A percentile compares a stretch with the other conserved stretches of the same genome.
phyloP scores from a whole-genome alignment of 2,113 vertebrate species.

The rat (Rattus norvegicus) region DNA sequence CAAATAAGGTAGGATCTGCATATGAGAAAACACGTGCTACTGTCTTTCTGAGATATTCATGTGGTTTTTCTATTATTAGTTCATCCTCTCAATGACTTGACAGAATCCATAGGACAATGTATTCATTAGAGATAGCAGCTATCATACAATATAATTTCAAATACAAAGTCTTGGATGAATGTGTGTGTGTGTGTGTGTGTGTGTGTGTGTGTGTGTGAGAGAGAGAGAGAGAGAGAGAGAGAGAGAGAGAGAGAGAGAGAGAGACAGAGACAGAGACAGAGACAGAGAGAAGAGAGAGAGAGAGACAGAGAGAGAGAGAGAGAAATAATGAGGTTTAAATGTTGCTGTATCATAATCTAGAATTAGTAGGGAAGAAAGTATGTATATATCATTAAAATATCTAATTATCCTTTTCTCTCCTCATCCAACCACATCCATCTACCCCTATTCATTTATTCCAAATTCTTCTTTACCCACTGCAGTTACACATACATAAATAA shows the following conservation, averaged over 20 bases:
- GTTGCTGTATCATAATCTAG: neutral
- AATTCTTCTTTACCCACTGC: neutral
- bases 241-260: neutral
- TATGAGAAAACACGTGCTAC: neutral
- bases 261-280: neutral
- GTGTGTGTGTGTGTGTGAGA: neutral
- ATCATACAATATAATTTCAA: neutral
- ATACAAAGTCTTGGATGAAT: neutral
- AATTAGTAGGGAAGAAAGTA: neutral
- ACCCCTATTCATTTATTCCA: neutral
- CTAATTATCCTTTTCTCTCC: neutral
- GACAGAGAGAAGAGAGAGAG: neutral
- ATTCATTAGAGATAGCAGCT: neutral
- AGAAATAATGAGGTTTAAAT: neutral
- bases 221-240: neutral
- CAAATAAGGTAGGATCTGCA: neutral
- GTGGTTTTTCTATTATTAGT: neutral
- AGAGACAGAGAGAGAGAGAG: neutral
- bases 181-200: neutral
- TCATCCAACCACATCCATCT: neutral
- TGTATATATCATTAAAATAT: neutral
- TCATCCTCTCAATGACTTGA: neutral
- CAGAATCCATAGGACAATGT: neutral
- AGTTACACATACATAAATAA: neutral
- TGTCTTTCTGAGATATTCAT: neutral